phyloP scores from a whole-genome alignment of 2,888 invertebrate genomes.

The Aradus depressus region DNA sequence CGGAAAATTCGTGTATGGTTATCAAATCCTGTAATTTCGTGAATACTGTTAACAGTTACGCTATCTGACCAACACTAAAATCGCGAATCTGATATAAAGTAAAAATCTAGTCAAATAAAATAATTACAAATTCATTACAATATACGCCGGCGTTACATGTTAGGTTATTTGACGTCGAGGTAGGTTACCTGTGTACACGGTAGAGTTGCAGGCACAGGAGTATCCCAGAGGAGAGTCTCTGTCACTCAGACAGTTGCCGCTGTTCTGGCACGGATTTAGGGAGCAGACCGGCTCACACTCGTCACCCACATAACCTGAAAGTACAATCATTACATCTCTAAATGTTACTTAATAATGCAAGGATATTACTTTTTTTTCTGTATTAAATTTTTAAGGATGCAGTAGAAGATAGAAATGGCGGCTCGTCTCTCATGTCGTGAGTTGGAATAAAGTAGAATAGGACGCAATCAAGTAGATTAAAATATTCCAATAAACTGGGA shows the following conservation, averaged over 20 bases:
- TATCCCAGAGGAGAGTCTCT: constrained; percentile 50
- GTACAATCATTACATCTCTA: constrained; percentile 2
- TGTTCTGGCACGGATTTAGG: constrained; percentile 67
- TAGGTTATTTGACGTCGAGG: neutral
- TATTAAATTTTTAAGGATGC: too few species aligned
- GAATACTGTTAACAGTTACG: too few species aligned
- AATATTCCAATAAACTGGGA: neutral
- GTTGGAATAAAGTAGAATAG: too few species aligned
- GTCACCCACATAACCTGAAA: constrained; percentile 57
- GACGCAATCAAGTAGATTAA: neutral
- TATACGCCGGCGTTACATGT: too few species aligned
- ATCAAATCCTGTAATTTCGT: too few species aligned
- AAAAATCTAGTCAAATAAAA: neutral
- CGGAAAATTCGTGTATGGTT: too few species aligned
- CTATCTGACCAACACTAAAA: neutral
- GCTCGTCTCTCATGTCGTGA: too few species aligned
- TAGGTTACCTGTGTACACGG: constrained; percentile 49
- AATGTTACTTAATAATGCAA: neutral
- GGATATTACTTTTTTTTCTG: too few species aligned
- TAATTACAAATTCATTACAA: neutral
- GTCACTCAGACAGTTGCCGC: constrained; percentile 57
- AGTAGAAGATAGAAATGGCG: too few species aligned
- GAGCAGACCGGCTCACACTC: constrained; percentile 74
- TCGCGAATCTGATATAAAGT: neutral
- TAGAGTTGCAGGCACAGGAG: constrained; percentile 66